Percentiles rank a stretch among this genome's conserved stretches.
Conservation (phyloP, 2,888 invertebrate species). For the Neoaliturus tenellus region DNA sequence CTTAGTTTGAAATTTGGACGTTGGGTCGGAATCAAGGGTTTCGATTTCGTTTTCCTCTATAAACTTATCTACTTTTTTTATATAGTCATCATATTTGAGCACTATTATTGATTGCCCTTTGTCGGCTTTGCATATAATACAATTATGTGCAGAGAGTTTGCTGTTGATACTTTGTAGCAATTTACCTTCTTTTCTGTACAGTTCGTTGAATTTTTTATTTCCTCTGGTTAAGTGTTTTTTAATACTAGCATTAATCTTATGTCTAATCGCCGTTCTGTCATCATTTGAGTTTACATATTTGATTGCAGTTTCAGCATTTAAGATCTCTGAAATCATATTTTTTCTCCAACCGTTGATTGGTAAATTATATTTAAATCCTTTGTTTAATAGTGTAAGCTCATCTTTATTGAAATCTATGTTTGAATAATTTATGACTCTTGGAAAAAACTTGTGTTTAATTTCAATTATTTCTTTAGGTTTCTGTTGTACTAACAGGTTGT, state of each 20-base stretch:
- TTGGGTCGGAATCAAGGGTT: neutral
- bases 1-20: neutral
- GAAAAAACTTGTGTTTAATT: neutral
- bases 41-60: neutral
- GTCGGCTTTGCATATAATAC: neutral
- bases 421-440: neutral
- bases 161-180: neutral
- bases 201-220: neutral
- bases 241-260: neutral
- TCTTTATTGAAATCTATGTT: neutral
- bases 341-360: neutral
- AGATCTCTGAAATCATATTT: neutral
- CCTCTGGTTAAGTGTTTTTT: neutral
- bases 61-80: neutral
- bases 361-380: neutral
- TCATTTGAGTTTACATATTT: neutral
- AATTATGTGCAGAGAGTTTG: neutral
- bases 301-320: neutral
- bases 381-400: neutral
- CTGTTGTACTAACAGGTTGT: neutral
- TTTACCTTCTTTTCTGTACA: neutral
- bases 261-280: neutral
- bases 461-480: neutral
- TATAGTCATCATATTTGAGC: neutral
- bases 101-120: neutral